Percentiles rank a stretch among this genome's conserved stretches.
These are phyloP conservation scores for Celastrina argiolus DNA, from an alignment of 2,888 invertebrate species.

Conservation along the genomic window DNA sequence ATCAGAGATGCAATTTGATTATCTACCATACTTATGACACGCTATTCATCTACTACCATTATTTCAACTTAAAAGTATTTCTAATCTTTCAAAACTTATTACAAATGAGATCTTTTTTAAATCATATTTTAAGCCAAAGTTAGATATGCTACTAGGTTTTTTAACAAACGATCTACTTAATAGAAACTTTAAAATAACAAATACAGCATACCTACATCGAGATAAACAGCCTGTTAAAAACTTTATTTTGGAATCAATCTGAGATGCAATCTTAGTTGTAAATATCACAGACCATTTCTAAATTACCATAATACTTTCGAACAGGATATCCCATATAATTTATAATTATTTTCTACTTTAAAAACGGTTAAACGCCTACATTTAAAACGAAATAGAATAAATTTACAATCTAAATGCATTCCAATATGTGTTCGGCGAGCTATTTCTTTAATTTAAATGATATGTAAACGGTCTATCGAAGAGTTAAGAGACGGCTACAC, in stretches of 20 bases:
- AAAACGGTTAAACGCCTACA: constrained; percentile 30
- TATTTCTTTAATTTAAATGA: constrained; percentile 51
- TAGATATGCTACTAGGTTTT: constrained; percentile 15
- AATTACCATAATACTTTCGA: constrained; percentile 69
- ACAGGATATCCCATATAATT: constrained; percentile 41
- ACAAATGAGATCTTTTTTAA: constrained; percentile 15
- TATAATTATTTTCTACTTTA: constrained; percentile 40
- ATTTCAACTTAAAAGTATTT: constrained; percentile 2
- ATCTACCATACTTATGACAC: neutral
- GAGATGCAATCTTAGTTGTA: constrained; percentile 64
- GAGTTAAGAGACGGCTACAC: constrained; percentile 50
- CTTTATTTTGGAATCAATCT: constrained; percentile 69
- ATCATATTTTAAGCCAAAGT: constrained; percentile 1
- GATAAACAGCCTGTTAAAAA: constrained; percentile 24
- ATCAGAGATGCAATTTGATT: neutral
- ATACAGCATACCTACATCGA: neutral
- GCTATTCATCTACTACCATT: constrained; percentile 6
- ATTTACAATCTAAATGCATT: constrained; percentile 33
- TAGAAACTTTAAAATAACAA: constrained; percentile 5
- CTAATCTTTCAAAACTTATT: constrained; percentile 11
- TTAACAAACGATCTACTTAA: neutral
- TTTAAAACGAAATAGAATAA: constrained; percentile 34
- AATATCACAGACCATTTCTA: constrained; percentile 73
- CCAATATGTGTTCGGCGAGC: constrained; percentile 24
- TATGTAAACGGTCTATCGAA: constrained; percentile 54